Percentiles rank a stretch among this genome's conserved stretches.
phyloP scores from a whole-genome alignment of 2,113 vertebrate species.

The Gavia stellata region DNA sequence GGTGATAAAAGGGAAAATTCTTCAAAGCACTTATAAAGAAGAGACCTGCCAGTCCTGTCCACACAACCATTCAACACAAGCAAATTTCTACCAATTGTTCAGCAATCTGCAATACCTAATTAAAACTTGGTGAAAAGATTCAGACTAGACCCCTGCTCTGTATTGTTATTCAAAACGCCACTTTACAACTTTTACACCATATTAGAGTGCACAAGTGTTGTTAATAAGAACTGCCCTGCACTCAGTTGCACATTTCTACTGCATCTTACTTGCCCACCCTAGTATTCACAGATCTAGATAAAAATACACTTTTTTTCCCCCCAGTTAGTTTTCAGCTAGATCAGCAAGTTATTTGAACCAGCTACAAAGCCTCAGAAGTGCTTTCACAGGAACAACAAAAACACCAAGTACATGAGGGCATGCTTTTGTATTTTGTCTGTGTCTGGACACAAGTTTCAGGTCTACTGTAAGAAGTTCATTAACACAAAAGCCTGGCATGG shows the following conservation, averaged over 20 bases:
- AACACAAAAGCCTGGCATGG: neutral
- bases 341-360: neutral
- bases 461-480: too few relatives aligned
- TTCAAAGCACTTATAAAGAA: neutral
- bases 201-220: neutral
- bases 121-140: neutral
- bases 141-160: neutral
- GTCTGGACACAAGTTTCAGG: neutral
- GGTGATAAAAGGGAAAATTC: neutral
- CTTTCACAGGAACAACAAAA: neutral
- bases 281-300: neutral
- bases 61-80: neutral
- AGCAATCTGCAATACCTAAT: neutral
- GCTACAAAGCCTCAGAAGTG: neutral
- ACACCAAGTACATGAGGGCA: accelerated
- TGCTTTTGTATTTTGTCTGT: neutral
- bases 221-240: neutral
- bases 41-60: neutral
- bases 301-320: neutral
- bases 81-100: neutral
- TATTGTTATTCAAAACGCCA: neutral
- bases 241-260: neutral
- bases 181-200: neutral
- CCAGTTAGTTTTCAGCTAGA: neutral
- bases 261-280: neutral